These are phyloP conservation scores for Ceyx cyanopectus DNA, from an alignment of 2,113 vertebrate species.

Conservation along the genomic window DNA sequence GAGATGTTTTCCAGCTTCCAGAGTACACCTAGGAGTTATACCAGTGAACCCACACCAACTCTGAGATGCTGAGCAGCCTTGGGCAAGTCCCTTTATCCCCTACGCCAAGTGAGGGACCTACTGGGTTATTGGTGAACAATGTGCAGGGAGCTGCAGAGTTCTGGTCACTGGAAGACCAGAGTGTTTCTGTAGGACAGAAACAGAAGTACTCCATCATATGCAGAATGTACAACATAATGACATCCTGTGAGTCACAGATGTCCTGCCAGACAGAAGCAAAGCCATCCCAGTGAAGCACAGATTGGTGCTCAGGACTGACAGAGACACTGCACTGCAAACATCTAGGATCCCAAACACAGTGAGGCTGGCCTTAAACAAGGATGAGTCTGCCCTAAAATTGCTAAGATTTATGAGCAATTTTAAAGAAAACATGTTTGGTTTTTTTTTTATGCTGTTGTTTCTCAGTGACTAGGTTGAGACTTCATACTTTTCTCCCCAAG, in stretches of 20 bases:
- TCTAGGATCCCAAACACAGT: neutral
- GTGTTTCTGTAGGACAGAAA: neutral
- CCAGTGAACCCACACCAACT: neutral
- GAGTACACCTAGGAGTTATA: neutral
- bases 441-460: neutral
- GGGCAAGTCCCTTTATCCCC: neutral
- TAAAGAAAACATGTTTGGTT: neutral
- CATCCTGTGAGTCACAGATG: neutral
- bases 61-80: neutral
- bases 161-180: neutral
- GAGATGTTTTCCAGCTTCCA: neutral
- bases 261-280: neutral
- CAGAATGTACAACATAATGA: neutral
- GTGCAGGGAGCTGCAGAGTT: neutral
- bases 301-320: neutral
- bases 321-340: accelerated
- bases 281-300: neutral
- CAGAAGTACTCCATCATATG: accelerated
- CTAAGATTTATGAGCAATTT: neutral
- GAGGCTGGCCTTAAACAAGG: neutral
- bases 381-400: neutral
- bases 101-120: neutral
- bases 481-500: neutral
- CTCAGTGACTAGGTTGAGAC: neutral
- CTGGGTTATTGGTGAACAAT: neutral